Evolutionary conservation across 1,140 invertebrate species (phyloP).

Genomic region (Mylabris phalerata): DNA sequence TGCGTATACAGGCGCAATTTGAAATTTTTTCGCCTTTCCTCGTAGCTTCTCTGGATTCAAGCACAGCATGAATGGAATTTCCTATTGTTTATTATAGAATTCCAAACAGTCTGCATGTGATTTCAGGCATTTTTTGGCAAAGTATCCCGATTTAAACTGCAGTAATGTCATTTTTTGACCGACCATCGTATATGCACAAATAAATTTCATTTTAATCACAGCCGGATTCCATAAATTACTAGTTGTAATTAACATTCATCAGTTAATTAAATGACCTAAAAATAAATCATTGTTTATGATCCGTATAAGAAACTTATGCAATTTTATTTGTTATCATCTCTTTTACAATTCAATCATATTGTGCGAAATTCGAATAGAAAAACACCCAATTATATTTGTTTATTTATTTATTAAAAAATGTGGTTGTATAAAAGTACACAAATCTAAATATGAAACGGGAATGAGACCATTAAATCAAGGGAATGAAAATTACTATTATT

Average conservation of each 20-base stretch:
- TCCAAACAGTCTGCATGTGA: too few relatives aligned
- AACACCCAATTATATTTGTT: conserved; percentile 2
- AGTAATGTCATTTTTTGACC: too few relatives aligned
- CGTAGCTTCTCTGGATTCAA: too few relatives aligned
- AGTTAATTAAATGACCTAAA: conserved; percentile 15
- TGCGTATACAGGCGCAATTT: too few relatives aligned
- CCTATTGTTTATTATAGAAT: too few relatives aligned
- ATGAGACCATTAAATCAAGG: conserved; percentile 19
- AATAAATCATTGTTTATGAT: conserved; percentile 14
- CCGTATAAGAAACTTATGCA: conserved; percentile 9
- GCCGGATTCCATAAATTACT: conserved; percentile 11
- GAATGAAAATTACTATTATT: conserved; percentile 14
- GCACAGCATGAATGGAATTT: too few relatives aligned
- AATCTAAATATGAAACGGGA: conserved; percentile 24
- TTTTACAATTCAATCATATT: neutral
- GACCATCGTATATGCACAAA: too few relatives aligned
- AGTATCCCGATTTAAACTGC: too few relatives aligned
- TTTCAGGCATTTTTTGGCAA: too few relatives aligned
- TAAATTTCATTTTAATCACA: conserved; percentile 2
- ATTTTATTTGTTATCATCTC: conserved; percentile 3
- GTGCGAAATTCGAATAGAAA: neutral
- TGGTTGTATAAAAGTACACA: conserved; percentile 30
- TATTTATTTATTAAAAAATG: conserved; percentile 6
- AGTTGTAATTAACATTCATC: conserved; percentile 3
- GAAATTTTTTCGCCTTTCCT: too few relatives aligned